Percentiles rank a stretch among this genome's conserved stretches.
phyloP scores from a whole-genome alignment of 2,113 vertebrate species.

The Colius striatus region DNA sequence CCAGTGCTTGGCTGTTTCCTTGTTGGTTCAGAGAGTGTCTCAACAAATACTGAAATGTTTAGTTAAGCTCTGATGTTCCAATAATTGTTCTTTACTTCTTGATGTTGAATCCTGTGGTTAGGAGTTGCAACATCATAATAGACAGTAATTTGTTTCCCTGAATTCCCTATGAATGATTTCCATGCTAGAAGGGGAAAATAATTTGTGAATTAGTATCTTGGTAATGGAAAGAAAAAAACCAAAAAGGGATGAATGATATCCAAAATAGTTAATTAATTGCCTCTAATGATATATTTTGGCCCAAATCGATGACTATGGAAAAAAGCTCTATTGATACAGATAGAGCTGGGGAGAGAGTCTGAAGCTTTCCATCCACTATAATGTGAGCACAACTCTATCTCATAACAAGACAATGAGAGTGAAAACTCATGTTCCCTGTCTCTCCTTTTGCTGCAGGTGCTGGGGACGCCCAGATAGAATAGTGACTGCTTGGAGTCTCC shows the following conservation, averaged over 20 bases:
- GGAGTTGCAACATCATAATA: slow-evolving; percentile 37
- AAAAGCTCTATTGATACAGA: neutral
- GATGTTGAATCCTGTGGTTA: slow-evolving; percentile 32
- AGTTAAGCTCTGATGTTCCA: slow-evolving; percentile 40
- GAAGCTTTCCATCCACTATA: neutral
- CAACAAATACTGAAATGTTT: slow-evolving; percentile 26
- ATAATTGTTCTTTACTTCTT: slow-evolving; percentile 55
- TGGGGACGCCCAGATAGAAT: neutral
- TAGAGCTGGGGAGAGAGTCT: neutral
- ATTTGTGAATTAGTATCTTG: neutral
- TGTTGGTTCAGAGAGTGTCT: neutral
- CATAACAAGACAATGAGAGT: neutral
- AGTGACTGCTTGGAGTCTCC: neutral
- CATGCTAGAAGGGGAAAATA: neutral
- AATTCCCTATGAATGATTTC: slow-evolving; percentile 35
- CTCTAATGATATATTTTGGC: neutral
- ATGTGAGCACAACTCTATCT: neutral
- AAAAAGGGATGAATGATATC: neutral
- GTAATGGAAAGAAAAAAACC: neutral
- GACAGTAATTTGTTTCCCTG: slow-evolving; percentile 46
- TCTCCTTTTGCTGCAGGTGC: neutral
- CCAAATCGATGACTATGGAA: neutral
- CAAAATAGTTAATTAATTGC: neutral
- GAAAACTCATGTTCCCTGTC: neutral
- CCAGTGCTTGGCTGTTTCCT: neutral